A percentile compares a stretch with the other conserved stretches of the same genome.
Evolutionary conservation across 2,797 vertebrate species (phyloP).

Genomic region (Sebastes hubbsi): DNA sequence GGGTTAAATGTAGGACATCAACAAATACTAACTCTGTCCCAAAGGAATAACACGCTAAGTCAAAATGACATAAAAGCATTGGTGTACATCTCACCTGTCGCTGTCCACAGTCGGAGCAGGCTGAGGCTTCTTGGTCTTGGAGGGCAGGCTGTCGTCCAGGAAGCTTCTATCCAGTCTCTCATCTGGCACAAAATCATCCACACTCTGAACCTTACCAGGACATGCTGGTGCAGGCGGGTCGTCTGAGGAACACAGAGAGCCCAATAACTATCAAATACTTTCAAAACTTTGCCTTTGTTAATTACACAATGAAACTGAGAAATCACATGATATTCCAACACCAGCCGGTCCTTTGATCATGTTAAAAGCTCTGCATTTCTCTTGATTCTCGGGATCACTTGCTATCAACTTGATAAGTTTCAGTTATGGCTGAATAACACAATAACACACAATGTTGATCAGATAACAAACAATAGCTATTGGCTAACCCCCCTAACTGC

Average conservation of each 20-base stretch:
- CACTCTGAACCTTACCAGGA: constrained; percentile 80
- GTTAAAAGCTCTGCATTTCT: constrained; percentile 27
- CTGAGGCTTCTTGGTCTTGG: constrained; percentile 65
- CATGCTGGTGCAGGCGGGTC: constrained; percentile 67
- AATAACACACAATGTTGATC: background rate
- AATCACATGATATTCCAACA: constrained; percentile 57
- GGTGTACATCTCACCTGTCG: constrained; percentile 84
- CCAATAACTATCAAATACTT: background rate
- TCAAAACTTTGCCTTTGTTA: too few species aligned
- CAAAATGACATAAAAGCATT: background rate
- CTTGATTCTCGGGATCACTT: constrained; percentile 41
- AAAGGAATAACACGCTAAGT: background rate
- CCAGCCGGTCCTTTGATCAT: background rate
- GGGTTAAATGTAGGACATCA: background rate
- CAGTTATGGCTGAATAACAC: background rate
- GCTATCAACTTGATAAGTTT: background rate
- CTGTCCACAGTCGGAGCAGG: constrained; percentile 77
- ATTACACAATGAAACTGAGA: background rate
- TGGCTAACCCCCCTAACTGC: background rate
- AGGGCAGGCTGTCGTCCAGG: constrained; percentile 85
- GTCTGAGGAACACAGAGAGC: constrained; percentile 53
- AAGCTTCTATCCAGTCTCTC: constrained; percentile 93
- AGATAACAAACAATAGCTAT: background rate
- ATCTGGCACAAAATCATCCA: constrained; percentile 95
- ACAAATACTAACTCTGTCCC: background rate